Percentiles rank a stretch among this genome's conserved stretches.
Evolutionary conservation across 1,140 invertebrate genomes (phyloP).

Genomic region (Lordiphosa mommai): DNA sequence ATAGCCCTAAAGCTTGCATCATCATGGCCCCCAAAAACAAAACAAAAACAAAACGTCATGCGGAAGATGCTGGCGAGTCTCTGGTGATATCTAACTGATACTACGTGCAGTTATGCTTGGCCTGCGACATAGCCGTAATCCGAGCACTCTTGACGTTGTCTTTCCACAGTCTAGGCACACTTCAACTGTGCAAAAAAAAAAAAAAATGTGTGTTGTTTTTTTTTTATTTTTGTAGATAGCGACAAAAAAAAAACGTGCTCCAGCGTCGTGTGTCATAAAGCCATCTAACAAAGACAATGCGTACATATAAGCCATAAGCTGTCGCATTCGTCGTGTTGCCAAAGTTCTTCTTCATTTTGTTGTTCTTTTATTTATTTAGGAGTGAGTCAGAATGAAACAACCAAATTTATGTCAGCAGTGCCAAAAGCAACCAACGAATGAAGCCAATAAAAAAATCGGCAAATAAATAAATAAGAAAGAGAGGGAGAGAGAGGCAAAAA

Average conservation of each 20-base stretch:
- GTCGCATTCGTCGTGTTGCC: slow-evolving; percentile 1
- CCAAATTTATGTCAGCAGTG: slow-evolving; percentile 76
- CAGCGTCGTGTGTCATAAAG: slow-evolving; percentile 62
- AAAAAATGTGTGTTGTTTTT: too few species aligned
- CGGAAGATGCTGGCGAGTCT: slow-evolving; percentile 49
- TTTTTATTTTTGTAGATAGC: too few species aligned
- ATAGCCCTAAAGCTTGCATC: slow-evolving; percentile 1
- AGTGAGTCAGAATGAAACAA: slow-evolving; percentile 65
- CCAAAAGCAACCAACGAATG: slow-evolving; percentile 57
- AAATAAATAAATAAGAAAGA: slow-evolving; percentile 61
- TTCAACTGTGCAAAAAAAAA: slow-evolving; percentile 73
- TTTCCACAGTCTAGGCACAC: slow-evolving; percentile 74
- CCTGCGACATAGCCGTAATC: slow-evolving; percentile 46
- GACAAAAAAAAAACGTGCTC: slow-evolving; percentile 57
- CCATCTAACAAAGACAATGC: slow-evolving; percentile 57
- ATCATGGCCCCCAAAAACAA: not conserved
- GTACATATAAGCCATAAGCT: slow-evolving; percentile 9
- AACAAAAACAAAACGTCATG: slow-evolving; percentile 57
- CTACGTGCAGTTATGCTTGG: slow-evolving; percentile 74
- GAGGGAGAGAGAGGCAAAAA: slow-evolving; percentile 11
- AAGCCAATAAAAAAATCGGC: slow-evolving; percentile 60
- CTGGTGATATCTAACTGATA: slow-evolving; percentile 24
- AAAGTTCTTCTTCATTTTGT: slow-evolving; percentile 35
- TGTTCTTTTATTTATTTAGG: slow-evolving; percentile 30
- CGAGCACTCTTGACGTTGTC: slow-evolving; percentile 58